Evolutionary conservation across 2,888 invertebrate species (phyloP).

Genomic region (Laothoe populi): DNA sequence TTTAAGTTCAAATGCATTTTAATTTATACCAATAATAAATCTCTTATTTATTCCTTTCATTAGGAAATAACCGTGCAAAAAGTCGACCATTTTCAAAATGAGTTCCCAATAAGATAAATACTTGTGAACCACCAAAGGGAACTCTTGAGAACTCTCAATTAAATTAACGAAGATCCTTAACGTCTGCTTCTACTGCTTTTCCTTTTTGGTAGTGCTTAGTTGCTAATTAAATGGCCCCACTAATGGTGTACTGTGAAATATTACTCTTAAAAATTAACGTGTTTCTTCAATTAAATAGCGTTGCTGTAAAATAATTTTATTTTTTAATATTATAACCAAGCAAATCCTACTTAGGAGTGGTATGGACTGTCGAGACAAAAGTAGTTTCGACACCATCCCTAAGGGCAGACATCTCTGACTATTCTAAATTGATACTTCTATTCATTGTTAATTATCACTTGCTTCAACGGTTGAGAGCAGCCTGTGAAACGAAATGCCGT

Average conservation of each 20-base stretch:
- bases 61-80: neutral
- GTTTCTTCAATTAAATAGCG: neutral
- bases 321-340: too few relatives aligned
- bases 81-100: neutral
- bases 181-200: slow-evolving; percentile 8
- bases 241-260: neutral
- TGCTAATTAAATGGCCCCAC: slow-evolving; percentile 2
- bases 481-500: too few relatives aligned
- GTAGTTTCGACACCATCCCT: too few relatives aligned
- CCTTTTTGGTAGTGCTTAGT: slow-evolving; percentile 6
- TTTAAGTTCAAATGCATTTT: too few relatives aligned
- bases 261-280: neutral
- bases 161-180: slow-evolving; percentile 35
- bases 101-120: slow-evolving; percentile 37
- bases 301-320: neutral
- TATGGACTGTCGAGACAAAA: too few relatives aligned
- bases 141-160: slow-evolving; percentile 37
- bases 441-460: too few relatives aligned
- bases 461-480: too few relatives aligned
- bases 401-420: too few relatives aligned
- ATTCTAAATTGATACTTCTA: too few relatives aligned
- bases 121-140: slow-evolving; percentile 36
- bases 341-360: too few relatives aligned
- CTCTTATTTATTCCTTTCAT: neutral
- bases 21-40: neutral